Conservation (phyloP, 1,140 invertebrate genomes). For the Lanistes nyassanus region DNA sequence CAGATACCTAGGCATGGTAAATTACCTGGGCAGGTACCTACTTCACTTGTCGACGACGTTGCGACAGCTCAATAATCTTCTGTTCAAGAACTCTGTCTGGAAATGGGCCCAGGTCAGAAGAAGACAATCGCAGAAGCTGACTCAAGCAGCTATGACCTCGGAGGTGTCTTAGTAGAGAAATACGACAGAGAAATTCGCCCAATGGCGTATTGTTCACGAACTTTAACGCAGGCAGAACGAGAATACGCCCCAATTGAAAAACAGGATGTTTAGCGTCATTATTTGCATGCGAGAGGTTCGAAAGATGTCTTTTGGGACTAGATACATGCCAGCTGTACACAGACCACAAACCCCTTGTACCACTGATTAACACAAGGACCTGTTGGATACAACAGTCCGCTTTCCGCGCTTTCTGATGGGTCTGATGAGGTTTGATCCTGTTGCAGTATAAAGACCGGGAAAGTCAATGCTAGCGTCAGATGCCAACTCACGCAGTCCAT, state of each 20-base stretch:
- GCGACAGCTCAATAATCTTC: slow-evolving; percentile 18
- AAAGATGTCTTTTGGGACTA: slow-evolving; percentile 67
- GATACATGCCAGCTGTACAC: slow-evolving; percentile 46
- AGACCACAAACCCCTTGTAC: slow-evolving; percentile 59
- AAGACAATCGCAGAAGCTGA: slow-evolving; percentile 30
- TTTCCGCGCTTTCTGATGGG: slow-evolving; percentile 39
- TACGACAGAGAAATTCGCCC: slow-evolving; percentile 37
- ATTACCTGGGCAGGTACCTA: slow-evolving; percentile 65
- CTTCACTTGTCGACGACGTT: slow-evolving; percentile 23
- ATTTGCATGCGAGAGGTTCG: slow-evolving; percentile 69
- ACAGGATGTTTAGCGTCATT: slow-evolving; percentile 69
- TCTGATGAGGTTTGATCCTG: slow-evolving; percentile 28
- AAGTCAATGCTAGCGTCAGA: slow-evolving; percentile 32
- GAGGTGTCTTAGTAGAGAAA: slow-evolving; percentile 34
- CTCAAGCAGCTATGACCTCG: slow-evolving; percentile 36
- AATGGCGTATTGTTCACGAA: slow-evolving; percentile 65
- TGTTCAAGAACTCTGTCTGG: slow-evolving; percentile 24
- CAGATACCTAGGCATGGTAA: slow-evolving; percentile 62
- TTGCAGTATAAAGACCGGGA: too few relatives aligned
- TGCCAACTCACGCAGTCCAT: slow-evolving; percentile 29
- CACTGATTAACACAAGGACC: slow-evolving; percentile 34
- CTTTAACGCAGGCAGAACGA: slow-evolving; percentile 64
- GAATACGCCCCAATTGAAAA: slow-evolving; percentile 70
- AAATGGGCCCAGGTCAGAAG: slow-evolving; percentile 19
- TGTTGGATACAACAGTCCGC: slow-evolving; percentile 23